Conservation (phyloP, 2,888 invertebrate species). For the Salticus scenicus region DNA sequence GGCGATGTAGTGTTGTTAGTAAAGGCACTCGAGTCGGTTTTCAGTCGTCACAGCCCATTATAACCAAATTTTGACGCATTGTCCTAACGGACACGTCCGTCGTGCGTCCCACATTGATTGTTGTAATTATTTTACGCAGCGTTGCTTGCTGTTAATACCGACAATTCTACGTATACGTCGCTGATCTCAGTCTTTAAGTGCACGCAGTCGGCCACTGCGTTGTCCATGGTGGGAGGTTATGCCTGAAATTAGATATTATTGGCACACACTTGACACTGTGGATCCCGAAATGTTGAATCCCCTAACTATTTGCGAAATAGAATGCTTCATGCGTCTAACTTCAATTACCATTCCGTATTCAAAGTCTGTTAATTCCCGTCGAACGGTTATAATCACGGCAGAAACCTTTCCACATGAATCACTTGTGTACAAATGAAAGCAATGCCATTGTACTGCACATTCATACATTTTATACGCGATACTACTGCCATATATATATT, state of each 20-base stretch:
- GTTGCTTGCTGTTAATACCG: neutral
- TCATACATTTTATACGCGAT: too few species aligned
- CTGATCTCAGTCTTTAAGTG: neutral
- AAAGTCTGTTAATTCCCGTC: neutral
- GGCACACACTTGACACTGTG: constrained; percentile 4
- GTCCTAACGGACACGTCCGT: neutral
- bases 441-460: too few species aligned
- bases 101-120: neutral
- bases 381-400: too few species aligned
- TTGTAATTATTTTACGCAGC: constrained; percentile 13
- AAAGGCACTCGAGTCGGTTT: neutral
- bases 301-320: constrained; percentile 1
- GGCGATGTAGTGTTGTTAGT: neutral
- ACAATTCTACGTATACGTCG: neutral
- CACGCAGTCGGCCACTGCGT: neutral
- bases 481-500: too few species aligned
- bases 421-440: too few species aligned
- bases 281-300: neutral
- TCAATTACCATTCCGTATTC: neutral
- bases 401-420: too few species aligned
- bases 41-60: neutral
- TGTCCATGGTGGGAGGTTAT: neutral
- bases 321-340: neutral
- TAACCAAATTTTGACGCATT: neutral
- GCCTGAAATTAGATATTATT: neutral